Percentiles rank a stretch among this genome's conserved stretches.
phyloP scores from a whole-genome alignment of 2,113 vertebrate species.

The Narcine bancroftii region DNA sequence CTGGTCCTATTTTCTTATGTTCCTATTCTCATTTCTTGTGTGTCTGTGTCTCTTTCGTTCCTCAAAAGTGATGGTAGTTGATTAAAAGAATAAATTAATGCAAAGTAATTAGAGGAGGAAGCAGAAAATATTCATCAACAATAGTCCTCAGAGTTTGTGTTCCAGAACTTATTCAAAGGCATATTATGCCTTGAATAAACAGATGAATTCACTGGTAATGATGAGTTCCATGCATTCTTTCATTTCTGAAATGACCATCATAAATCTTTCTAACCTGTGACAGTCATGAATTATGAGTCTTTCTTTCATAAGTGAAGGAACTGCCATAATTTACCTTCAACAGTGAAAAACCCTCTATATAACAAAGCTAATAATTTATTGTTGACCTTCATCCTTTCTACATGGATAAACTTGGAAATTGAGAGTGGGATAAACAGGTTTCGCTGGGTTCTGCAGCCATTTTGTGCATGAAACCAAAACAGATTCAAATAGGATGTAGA shows the following conservation, averaged over 20 bases:
- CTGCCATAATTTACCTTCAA: constrained; percentile 30
- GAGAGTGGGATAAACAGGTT: not conserved
- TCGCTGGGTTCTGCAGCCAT: not conserved
- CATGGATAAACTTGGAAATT: constrained; percentile 7
- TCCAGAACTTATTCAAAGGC: not conserved
- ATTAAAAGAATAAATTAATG: not conserved
- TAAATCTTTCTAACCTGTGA: constrained; percentile 16
- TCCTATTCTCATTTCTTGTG: not conserved
- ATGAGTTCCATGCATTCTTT: not conserved
- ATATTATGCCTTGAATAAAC: not conserved
- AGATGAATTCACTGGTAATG: constrained; percentile 19
- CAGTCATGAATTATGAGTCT: constrained; percentile 3
- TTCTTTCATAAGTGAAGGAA: not conserved
- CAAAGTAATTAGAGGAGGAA: not conserved
- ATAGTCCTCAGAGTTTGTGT: not conserved
- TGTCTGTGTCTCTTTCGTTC: not conserved
- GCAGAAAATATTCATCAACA: not conserved
- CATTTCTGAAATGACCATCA: constrained; percentile 12
- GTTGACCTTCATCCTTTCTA: constrained; percentile 26
- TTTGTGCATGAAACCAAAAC: constrained; percentile 24
- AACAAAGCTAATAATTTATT: constrained; percentile 24
- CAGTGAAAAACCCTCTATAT: not conserved
- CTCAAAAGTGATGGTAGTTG: not conserved
- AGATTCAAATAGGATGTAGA: not conserved
- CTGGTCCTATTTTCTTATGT: no score